Conservation (phyloP, 2,888 invertebrate genomes). For the Melieria omissa region DNA sequence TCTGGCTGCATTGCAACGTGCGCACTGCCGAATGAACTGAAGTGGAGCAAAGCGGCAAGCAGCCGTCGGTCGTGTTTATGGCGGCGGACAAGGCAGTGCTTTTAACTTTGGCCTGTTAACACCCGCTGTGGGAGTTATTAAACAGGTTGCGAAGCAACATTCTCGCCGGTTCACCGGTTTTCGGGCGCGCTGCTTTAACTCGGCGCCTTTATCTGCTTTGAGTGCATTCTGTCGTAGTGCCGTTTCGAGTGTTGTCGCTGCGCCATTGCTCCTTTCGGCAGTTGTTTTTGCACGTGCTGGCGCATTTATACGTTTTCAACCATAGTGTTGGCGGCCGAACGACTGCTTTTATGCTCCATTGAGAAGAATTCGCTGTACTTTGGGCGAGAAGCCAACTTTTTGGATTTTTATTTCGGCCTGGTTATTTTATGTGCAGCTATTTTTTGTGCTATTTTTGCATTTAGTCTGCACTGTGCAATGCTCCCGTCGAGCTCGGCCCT, state of each 20-base stretch:
- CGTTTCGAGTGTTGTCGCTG: background rate
- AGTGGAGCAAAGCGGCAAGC: too few relatives aligned
- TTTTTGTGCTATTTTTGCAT: background rate
- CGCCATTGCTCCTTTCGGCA: background rate
- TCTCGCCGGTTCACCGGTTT: background rate
- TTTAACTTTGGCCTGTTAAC: slow-evolving; percentile 59
- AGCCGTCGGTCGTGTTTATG: too few relatives aligned
- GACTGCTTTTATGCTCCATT: background rate
- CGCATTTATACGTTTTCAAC: background rate
- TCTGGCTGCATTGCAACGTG: too few relatives aligned
- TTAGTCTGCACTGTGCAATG: background rate
- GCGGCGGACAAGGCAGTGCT: too few relatives aligned
- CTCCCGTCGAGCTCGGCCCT: background rate
- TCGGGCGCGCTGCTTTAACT: background rate
- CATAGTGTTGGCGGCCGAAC: too few relatives aligned
- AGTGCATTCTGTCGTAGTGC: slow-evolving; percentile 7
- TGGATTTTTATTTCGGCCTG: background rate
- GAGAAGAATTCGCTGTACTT: background rate
- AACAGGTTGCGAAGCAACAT: slow-evolving; percentile 14
- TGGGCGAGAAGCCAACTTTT: background rate
- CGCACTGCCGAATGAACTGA: too few relatives aligned
- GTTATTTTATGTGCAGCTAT: background rate
- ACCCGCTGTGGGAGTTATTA: slow-evolving; percentile 61
- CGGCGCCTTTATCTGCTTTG: background rate
- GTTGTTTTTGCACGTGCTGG: background rate